A percentile compares a stretch with the other conserved stretches of the same genome.
These are phyloP conservation scores for Periphyllus acericola DNA, from an alignment of 2,888 invertebrate genomes.

Conservation along the genomic window DNA sequence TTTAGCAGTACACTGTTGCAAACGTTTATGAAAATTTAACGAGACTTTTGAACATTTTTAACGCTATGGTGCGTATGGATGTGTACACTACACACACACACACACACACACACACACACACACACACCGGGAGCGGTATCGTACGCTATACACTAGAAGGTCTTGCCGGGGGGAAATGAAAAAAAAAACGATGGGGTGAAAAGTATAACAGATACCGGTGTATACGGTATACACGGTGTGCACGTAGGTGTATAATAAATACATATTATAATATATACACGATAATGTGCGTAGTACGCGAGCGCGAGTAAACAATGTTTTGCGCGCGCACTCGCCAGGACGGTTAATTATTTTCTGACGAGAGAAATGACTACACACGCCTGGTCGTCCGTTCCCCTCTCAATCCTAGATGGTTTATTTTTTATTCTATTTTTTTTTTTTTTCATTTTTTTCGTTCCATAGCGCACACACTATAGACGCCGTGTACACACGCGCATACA, in stretches of 20 bases:
- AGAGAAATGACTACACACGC: background rate
- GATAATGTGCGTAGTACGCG: background rate
- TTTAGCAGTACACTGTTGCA: background rate
- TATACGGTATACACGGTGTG: background rate
- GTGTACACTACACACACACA: background rate
- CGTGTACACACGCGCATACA: background rate
- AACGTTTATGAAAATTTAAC: conserved; percentile 15
- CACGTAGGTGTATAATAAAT: background rate
- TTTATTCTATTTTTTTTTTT: too few species aligned
- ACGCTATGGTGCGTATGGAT: background rate
- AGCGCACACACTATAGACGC: conserved; percentile 6
- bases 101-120: background rate
- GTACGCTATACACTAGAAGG: background rate
- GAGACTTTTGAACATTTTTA: conserved; percentile 8
- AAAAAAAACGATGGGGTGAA: conserved; percentile 7
- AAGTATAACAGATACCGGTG: background rate
- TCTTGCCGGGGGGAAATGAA: background rate
- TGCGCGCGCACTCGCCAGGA: background rate
- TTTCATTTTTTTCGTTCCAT: background rate
- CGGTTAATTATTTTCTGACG: conserved; percentile 37
- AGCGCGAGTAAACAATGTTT: conserved; percentile 3
- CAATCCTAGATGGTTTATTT: background rate
- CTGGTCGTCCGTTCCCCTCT: background rate
- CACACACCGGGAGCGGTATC: background rate
- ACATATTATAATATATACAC: background rate